These are phyloP conservation scores for Agrilus cyanescens DNA, from an alignment of 2,888 invertebrate genomes.

Conservation along the genomic window DNA sequence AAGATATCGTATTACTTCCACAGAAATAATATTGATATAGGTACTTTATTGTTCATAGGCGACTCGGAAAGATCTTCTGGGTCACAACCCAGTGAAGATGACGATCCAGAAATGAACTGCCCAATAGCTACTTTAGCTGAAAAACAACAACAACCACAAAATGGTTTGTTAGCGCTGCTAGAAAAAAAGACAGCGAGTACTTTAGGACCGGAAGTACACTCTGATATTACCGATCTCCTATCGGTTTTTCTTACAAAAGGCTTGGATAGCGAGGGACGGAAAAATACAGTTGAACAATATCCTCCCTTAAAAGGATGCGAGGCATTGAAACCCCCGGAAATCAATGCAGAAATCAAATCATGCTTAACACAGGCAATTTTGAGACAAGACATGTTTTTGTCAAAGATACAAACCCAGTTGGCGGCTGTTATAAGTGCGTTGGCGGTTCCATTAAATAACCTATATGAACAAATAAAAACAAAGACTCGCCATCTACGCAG, in stretches of 20 bases:
- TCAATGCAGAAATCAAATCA: slow-evolving; percentile 7
- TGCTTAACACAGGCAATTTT: slow-evolving; percentile 2
- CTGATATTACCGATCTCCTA: slow-evolving; percentile 7
- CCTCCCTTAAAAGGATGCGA: slow-evolving; percentile 3
- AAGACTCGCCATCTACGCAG: background rate
- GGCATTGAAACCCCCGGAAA: slow-evolving; percentile 6
- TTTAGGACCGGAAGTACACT: slow-evolving; percentile 7
- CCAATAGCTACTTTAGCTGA: background rate
- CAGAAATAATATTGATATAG: too few species aligned
- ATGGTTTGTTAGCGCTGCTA: slow-evolving; percentile 1
- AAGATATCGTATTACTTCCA: too few species aligned
- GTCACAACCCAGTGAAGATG: background rate
- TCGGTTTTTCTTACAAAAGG: slow-evolving; percentile 6
- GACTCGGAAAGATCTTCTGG: background rate
- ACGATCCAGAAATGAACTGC: slow-evolving; percentile 2
- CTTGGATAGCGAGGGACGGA: slow-evolving; percentile 4
- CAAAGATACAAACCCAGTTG: slow-evolving; percentile 6
- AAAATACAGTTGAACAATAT: slow-evolving; percentile 4
- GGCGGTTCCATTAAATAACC: slow-evolving; percentile 5
- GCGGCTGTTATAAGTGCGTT: slow-evolving; percentile 8
- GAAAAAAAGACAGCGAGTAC: background rate
- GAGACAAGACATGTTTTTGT: slow-evolving; percentile 8
- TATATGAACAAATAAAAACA: background rate
- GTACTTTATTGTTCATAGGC: background rate
- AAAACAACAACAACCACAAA: background rate